These are phyloP conservation scores for Bombyx mori DNA, from an alignment of 1,140 invertebrate species.

Conservation along the genomic window ASM3026992v2 NC_085128.1:12740001-12740500, in stretches of 20 bases:
- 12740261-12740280: constrained; percentile 2
- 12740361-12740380: no score
- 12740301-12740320: no score
- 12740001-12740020: constrained; percentile 44
- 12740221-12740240: constrained; percentile 24
- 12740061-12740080: constrained; percentile 21
- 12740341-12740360: no score
- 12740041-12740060: constrained; percentile 34
- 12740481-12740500: neutral
- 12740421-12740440: no score
- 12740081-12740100: constrained; percentile 32
- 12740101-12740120: constrained; percentile 6
- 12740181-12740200: constrained; percentile 18
- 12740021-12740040: constrained; percentile 35
- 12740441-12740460: no score
- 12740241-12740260: neutral
- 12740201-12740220: constrained; percentile 12
- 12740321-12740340: no score
- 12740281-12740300: neutral
- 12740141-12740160: constrained; percentile 4
- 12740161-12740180: constrained; percentile 15
- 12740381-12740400: neutral
- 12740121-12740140: constrained; percentile 1
- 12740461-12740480: no score
- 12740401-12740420: no score